phyloP scores from a whole-genome alignment of 2,888 invertebrate genomes.

The Diaperis boleti region DNA sequence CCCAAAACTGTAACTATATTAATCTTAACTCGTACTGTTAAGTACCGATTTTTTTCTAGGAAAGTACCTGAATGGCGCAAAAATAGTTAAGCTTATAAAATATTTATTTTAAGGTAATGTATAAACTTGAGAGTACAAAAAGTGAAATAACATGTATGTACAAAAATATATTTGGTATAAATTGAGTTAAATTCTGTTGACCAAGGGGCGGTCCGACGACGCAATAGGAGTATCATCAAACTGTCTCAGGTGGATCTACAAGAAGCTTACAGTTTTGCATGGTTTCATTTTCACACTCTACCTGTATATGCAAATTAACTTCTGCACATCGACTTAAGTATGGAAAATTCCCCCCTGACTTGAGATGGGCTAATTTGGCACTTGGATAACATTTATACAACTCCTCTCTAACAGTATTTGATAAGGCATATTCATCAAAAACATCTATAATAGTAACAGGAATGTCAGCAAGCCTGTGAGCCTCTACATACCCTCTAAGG shows the following conservation, averaged over 20 bases:
- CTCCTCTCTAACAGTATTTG: slow-evolving; percentile 81
- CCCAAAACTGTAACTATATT: slow-evolving; percentile 54
- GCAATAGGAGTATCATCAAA: slow-evolving; percentile 75
- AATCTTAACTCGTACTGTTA: slow-evolving; percentile 10
- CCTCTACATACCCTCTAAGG: slow-evolving; percentile 82
- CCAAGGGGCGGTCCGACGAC: slow-evolving; percentile 70
- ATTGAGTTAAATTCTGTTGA: slow-evolving; percentile 49
- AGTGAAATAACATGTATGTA: slow-evolving; percentile 18
- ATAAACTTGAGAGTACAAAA: not conserved
- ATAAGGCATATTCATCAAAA: slow-evolving; percentile 89
- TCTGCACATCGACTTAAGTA: slow-evolving; percentile 89
- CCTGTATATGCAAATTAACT: slow-evolving; percentile 90
- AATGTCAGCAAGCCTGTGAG: slow-evolving; percentile 76
- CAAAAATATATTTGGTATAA: too few relatives aligned
- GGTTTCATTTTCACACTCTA: slow-evolving; percentile 60
- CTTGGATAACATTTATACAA: slow-evolving; percentile 88
- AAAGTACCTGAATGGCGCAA: slow-evolving; percentile 11
- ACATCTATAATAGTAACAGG: slow-evolving; percentile 90
- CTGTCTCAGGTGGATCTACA: slow-evolving; percentile 77
- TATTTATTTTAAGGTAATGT: slow-evolving; percentile 6
- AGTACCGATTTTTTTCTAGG: slow-evolving; percentile 20
- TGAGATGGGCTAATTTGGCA: slow-evolving; percentile 87
- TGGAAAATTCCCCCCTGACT: slow-evolving; percentile 91
- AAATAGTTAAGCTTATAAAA: slow-evolving; percentile 8
- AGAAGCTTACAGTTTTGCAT: not conserved